Evolutionary conservation across 2,888 invertebrate species (phyloP).

Genomic region (Acleris laterana): DNA sequence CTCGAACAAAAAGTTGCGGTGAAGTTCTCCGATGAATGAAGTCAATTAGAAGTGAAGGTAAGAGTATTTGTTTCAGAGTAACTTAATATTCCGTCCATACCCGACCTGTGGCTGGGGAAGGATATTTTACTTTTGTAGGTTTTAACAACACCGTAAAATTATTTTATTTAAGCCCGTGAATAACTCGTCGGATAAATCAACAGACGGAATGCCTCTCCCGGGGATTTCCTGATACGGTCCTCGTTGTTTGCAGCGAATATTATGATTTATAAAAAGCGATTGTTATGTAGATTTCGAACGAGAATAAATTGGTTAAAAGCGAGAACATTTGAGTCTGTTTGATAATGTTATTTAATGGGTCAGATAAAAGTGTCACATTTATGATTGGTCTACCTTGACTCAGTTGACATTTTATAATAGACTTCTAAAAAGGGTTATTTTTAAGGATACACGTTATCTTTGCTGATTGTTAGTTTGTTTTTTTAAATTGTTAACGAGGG

Average conservation of each 20-base stretch:
- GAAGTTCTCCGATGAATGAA: constrained; percentile 22
- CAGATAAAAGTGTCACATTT: neutral
- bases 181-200: constrained; percentile 36
- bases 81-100: constrained; percentile 28
- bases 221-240: constrained; percentile 28
- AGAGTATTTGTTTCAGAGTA: constrained; percentile 34
- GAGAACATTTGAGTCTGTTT: constrained; percentile 22
- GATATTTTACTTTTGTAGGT: constrained; percentile 30
- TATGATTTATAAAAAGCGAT: constrained; percentile 34
- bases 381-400: neutral
- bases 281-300: constrained; percentile 30
- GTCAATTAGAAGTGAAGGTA: constrained; percentile 32
- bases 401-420: no score
- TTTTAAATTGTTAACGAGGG: no score
- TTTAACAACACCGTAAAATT: constrained; percentile 35
- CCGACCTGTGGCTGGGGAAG: constrained; percentile 25
- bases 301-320: constrained; percentile 26
- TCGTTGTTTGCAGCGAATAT: constrained; percentile 28
- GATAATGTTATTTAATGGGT: constrained; percentile 7
- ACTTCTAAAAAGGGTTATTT: no score
- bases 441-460: no score
- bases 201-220: constrained; percentile 29
- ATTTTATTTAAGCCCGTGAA: constrained; percentile 26
- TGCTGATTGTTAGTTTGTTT: no score
- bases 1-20: constrained; percentile 22